Evolutionary conservation across 2,888 invertebrate genomes (phyloP).

Genomic region (Ptychoptera contaminata): DNA sequence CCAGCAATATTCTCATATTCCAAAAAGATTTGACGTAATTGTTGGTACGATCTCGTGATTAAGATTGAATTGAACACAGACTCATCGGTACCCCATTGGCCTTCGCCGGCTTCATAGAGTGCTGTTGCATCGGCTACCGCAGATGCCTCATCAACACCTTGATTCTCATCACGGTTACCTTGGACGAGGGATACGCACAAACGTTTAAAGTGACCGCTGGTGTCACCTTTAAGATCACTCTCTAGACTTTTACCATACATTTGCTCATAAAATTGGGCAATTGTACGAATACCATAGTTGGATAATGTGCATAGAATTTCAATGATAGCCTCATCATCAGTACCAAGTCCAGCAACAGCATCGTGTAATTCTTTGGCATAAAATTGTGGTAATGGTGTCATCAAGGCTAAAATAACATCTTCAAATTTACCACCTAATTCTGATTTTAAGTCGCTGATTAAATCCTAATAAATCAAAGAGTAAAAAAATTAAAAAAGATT

Average conservation of each 20-base stretch:
- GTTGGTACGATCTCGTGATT: slow-evolving; percentile 76
- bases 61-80: slow-evolving; percentile 75
- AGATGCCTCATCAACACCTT: slow-evolving; percentile 59
- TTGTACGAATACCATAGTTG: slow-evolving; percentile 76
- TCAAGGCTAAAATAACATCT: slow-evolving; percentile 75
- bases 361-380: slow-evolving; percentile 81
- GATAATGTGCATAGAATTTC: slow-evolving; percentile 85
- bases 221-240: slow-evolving; percentile 77
- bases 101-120: slow-evolving; percentile 60
- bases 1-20: slow-evolving; percentile 72
- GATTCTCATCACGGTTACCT: slow-evolving; percentile 83
- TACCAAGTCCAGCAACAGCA: slow-evolving; percentile 74
- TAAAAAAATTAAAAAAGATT: too few species aligned
- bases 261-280: slow-evolving; percentile 69
- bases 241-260: slow-evolving; percentile 72
- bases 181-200: slow-evolving; percentile 74
- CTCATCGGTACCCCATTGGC: slow-evolving; percentile 84
- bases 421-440: slow-evolving; percentile 82
- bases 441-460: slow-evolving; percentile 71
- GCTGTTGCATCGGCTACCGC: slow-evolving; percentile 73
- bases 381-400: slow-evolving; percentile 80
- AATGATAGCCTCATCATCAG: slow-evolving; percentile 80
- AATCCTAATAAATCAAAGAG: slow-evolving; percentile 32
- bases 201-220: slow-evolving; percentile 89
- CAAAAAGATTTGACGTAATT: slow-evolving; percentile 68